phyloP scores from a whole-genome alignment of 1,140 invertebrate genomes.

The Meloidogyne chitwoodi region DNA sequence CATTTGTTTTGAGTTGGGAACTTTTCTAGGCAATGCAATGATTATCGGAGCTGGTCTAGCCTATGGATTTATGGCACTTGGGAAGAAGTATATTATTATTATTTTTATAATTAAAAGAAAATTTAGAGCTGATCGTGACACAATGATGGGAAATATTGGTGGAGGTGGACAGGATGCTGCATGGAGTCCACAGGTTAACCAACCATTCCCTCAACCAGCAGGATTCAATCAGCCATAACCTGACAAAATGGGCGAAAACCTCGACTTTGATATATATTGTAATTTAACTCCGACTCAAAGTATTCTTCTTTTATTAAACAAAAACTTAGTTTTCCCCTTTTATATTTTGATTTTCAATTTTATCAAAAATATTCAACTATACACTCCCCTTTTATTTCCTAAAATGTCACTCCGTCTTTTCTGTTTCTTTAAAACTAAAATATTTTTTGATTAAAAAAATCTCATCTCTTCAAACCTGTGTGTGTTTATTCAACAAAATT shows the following conservation, averaged over 20 bases:
- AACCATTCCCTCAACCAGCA: constrained; percentile 37
- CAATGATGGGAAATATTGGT: constrained; percentile 49
- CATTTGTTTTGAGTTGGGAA: constrained; percentile 72
- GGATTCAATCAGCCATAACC: constrained; percentile 50
- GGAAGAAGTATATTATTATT: constrained; percentile 62
- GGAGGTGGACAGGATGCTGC: constrained; percentile 45
- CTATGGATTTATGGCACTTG: constrained; percentile 85
- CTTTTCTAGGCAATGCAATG: constrained; percentile 78
- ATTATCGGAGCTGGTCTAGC: constrained; percentile 81
- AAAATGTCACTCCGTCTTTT: too few relatives aligned
- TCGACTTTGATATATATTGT: neutral
- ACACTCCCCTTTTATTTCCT: too few relatives aligned
- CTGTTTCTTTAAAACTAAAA: too few relatives aligned
- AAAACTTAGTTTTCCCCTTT: neutral
- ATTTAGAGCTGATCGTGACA: constrained; percentile 50
- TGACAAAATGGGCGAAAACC: neutral
- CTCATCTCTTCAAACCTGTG: neutral
- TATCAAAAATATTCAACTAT: neutral
- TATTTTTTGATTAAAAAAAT: neutral
- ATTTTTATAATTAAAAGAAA: neutral
- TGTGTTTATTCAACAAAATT: neutral
- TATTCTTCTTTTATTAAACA: neutral
- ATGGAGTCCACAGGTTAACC: constrained; percentile 57
- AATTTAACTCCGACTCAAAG: neutral
- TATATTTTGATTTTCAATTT: neutral